Evolutionary conservation across 1,140 invertebrate species (phyloP), one percentile per base, ranked within the genome.

Genomic region (Conus ventricosus): DNA sequence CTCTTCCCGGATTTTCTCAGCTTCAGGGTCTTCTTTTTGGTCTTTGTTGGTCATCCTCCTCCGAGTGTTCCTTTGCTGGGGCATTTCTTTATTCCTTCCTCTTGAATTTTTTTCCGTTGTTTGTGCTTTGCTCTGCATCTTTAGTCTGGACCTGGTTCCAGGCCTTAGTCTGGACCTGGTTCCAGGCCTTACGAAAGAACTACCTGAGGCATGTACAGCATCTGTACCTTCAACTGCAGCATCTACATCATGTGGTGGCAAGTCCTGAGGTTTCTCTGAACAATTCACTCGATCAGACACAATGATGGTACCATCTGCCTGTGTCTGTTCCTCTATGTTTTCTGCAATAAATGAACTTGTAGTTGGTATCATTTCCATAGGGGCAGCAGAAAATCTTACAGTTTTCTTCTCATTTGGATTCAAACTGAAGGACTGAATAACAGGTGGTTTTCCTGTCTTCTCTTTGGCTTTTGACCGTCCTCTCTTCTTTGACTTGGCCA

Each of bases 1-100:
- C 54, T 75, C 55, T 54, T 90, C 84, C 51, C 63, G 63, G 11
- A 55, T 71, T 85, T 82, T 88, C 55, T 86, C 55, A 10, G 39
- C 57, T 85, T 76, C 39, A 88, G 54, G 27, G 51, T 17, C 84
- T 84, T 27, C 88, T 51, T 81, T 27, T n/a, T 54, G n/a, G 39
- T 81, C 27, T n/a, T 60, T 60, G 57, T 60, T 60, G 53, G 71
- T 88, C 8, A 39, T 80, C 57, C 67, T 57, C 17, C 57, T 78
- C 78, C 39, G 71, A 1, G 76, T 39, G 78, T 75, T 76, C 39
- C 54, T 87, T n/a, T 76, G 53, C 55, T 88, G 67, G 27, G 39
- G 82, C 60, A 75, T n/a, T 20, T 55, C 60, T 15, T 39, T 60
- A 60, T 27, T 13, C 23, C 39, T 7, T 13, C 13, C 55, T 39